A percentile compares a stretch with the other conserved stretches of the same genome.
Conservation (phyloP, 2,113 vertebrate genomes). For the Oncorhynchus tshawytscha region DNA sequence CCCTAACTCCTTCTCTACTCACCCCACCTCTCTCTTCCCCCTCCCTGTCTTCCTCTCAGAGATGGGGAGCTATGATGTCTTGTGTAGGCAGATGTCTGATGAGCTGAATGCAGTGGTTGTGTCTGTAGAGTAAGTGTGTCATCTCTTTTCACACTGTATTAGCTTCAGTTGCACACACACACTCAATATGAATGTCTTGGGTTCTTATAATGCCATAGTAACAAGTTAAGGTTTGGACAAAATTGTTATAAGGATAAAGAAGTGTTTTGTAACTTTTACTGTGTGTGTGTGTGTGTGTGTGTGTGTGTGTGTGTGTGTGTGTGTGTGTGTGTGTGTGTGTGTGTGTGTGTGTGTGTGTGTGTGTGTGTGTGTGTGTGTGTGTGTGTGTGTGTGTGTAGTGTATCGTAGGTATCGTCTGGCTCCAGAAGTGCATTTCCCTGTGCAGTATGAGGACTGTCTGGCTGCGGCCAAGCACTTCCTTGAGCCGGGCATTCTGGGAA, state of each 20-base stretch:
- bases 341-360: neutral
- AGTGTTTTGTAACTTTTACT: neutral
- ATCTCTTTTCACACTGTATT: neutral
- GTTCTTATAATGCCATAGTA: neutral
- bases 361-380: neutral
- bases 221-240: neutral
- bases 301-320: neutral
- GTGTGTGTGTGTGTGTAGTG: neutral
- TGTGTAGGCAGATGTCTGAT: constrained; percentile 78
- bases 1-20: neutral
- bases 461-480: constrained; percentile 84
- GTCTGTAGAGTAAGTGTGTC: constrained; percentile 88
- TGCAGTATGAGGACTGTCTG: constrained; percentile 81
- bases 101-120: constrained; percentile 87
- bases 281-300: neutral
- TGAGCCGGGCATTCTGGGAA: constrained; percentile 76
- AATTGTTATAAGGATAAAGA: neutral
- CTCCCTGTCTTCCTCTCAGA: constrained; percentile 63
- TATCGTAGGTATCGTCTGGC: constrained; percentile 88
- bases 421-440: constrained; percentile 84
- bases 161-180: neutral
- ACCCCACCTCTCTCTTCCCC: neutral
- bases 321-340: neutral
- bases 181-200: neutral
- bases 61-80: constrained; percentile 76